A percentile compares a stretch with the other conserved stretches of the same genome.
These are phyloP conservation scores for Tragelaphus buxtoni DNA, from an alignment of 2,113 vertebrate species.

Conservation along the genomic window DNA sequence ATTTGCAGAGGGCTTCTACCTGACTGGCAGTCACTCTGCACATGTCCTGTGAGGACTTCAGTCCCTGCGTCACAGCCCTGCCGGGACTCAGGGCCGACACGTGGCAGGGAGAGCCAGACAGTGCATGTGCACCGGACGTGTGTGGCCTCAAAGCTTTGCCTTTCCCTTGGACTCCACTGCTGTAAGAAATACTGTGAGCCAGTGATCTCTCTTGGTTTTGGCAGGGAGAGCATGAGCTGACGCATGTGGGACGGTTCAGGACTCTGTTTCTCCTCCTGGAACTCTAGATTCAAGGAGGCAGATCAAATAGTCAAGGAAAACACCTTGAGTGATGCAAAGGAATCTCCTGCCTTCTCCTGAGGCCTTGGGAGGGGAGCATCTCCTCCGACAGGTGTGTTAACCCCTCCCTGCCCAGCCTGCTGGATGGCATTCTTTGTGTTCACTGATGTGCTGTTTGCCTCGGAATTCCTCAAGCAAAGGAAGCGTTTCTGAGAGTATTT, in stretches of 20 bases:
- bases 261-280: neutral
- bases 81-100: neutral
- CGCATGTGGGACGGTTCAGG: rapidly evolving
- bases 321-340: neutral
- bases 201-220: neutral
- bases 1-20: neutral
- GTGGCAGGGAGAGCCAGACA: neutral
- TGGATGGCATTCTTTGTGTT: neutral
- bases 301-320: neutral
- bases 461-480: neutral
- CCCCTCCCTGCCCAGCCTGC: neutral
- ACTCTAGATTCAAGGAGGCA: neutral
- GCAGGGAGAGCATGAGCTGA: neutral
- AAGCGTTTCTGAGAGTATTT: neutral
- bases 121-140: neutral
- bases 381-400: too few relatives aligned
- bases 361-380: neutral
- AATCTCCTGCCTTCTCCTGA: neutral
- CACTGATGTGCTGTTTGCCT: neutral
- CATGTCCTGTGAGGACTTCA: neutral
- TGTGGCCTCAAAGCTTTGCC: neutral
- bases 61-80: neutral
- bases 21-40: neutral
- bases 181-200: neutral
- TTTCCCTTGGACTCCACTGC: neutral